Evolutionary conservation across 2,888 invertebrate genomes (phyloP).

Genomic region (Drosophila falleni): DNA sequence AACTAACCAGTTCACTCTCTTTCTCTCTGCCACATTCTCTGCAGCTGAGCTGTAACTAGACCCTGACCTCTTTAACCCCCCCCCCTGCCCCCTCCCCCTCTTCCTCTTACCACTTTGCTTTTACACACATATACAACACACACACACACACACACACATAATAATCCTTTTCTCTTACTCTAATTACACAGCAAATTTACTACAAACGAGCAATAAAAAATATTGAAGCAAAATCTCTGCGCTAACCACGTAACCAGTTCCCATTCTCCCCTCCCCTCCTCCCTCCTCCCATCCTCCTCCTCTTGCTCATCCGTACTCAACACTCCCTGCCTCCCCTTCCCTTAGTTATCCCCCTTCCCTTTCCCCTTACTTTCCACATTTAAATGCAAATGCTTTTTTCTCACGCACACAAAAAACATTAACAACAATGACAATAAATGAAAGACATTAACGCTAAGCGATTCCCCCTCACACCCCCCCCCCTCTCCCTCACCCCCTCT

Average conservation of each 20-base stretch:
- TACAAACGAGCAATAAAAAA: slow-evolving; percentile 81
- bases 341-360: background rate
- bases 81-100: background rate
- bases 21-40: slow-evolving; percentile 10
- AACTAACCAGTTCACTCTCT: background rate
- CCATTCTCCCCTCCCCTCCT: background rate
- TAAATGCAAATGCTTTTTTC: slow-evolving; percentile 80
- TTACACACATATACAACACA: background rate
- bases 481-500: background rate
- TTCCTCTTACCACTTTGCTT: background rate
- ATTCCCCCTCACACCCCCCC: slow-evolving; percentile 28
- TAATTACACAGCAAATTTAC: slow-evolving; percentile 80
- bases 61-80: slow-evolving; percentile 13
- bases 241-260: slow-evolving; percentile 52
- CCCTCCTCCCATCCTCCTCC: background rate
- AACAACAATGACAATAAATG: slow-evolving; percentile 78
- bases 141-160: slow-evolving; percentile 26
- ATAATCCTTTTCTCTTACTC: slow-evolving; percentile 59
- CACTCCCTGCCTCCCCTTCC: background rate
- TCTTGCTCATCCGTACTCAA: background rate
- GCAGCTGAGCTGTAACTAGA: slow-evolving; percentile 10
- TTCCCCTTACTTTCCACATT: slow-evolving; percentile 14
- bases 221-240: slow-evolving; percentile 79
- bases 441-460: slow-evolving; percentile 78
- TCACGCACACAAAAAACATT: slow-evolving; percentile 70